These are phyloP conservation scores for Mirounga angustirostris DNA, from an alignment of 2,113 vertebrate species.

Conservation along the genomic window DNA sequence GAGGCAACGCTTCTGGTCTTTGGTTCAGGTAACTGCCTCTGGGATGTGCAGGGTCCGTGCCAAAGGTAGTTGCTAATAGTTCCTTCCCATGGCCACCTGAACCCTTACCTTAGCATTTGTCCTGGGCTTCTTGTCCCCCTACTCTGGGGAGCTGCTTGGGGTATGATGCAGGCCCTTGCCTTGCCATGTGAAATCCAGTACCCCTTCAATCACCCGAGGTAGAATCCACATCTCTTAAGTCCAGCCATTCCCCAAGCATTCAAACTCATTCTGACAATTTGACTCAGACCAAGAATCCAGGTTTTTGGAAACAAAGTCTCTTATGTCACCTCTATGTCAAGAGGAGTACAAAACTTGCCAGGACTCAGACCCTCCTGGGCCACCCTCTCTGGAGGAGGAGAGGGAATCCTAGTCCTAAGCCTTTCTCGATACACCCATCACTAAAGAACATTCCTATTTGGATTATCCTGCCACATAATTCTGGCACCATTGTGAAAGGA, in stretches of 20 bases:
- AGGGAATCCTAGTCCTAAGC: background rate
- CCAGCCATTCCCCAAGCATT: background rate
- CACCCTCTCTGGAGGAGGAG: background rate
- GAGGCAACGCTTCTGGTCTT: background rate
- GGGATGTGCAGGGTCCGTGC: background rate
- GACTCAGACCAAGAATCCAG: background rate
- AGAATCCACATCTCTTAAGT: background rate
- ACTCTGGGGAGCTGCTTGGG: background rate
- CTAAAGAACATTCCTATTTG: background rate
- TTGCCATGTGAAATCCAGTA: background rate
- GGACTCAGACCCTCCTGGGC: background rate
- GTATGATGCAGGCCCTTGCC: background rate
- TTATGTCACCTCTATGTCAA: background rate
- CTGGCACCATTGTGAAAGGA: background rate
- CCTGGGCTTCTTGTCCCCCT: background rate
- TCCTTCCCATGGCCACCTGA: background rate
- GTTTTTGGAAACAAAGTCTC: background rate
- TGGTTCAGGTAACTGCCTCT: background rate
- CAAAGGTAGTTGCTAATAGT: background rate
- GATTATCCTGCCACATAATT: background rate
- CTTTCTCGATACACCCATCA: background rate
- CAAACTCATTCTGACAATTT: background rate
- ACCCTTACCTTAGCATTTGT: background rate
- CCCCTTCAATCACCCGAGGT: background rate
- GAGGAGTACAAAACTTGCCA: background rate